Conservation (phyloP, 2,113 vertebrate species). For the Hydrochoerus hydrochaeris region DNA sequence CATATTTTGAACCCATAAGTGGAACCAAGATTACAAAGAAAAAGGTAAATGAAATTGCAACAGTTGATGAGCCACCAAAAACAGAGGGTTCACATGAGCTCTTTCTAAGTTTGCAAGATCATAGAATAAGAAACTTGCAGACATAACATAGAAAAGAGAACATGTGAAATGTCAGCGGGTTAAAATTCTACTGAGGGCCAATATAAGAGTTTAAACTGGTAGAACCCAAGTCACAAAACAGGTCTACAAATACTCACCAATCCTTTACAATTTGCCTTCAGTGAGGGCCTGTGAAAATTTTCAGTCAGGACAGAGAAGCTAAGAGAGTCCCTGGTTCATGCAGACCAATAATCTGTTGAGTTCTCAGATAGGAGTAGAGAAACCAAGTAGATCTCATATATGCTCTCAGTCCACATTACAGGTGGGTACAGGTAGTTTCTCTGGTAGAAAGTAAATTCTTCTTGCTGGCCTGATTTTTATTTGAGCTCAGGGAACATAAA, state of each 20-base stretch:
- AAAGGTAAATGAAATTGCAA: neutral
- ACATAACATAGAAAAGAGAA: neutral
- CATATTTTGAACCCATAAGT: neutral
- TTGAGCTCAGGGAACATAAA: neutral
- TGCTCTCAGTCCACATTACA: neutral
- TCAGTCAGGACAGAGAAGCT: neutral
- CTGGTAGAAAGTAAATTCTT: neutral
- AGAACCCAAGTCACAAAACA: neutral
- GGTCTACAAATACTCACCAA: rapidly evolving
- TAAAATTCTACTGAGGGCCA: neutral
- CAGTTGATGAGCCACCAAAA: neutral
- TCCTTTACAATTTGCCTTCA: neutral
- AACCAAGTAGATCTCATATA: neutral
- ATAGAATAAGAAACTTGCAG: neutral
- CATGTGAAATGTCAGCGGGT: neutral
- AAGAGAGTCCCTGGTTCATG: rapidly evolving
- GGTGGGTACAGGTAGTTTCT: neutral
- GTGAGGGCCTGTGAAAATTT: neutral
- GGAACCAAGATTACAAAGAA: neutral
- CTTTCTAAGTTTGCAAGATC: neutral
- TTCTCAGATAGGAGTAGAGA: neutral
- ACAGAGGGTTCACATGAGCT: rapidly evolving
- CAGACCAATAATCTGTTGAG: neutral
- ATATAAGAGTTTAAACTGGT: neutral
- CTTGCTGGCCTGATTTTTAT: neutral